Base-by-base conservation (phyloP, 2,888 invertebrate species). In the Orthonevra nobilis region DNA sequence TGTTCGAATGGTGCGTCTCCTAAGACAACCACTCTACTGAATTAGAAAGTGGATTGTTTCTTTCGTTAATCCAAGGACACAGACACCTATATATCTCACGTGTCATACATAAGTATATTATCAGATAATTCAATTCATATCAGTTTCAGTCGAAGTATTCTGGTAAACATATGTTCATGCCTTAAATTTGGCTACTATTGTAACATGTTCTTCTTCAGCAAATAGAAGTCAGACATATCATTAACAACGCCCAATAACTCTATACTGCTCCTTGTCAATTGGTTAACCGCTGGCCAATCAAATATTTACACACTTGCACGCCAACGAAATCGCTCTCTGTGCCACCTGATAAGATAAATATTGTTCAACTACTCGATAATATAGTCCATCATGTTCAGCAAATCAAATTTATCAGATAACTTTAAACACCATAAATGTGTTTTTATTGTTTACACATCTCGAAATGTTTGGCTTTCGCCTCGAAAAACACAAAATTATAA, bases 281-380 rank as follows among this genome's bases (percentile, higher is more conserved):
- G 12, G 40, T 7, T 23, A 56, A 23, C 58, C 50, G 42, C 61
- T 61, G 23, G 19, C 68, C 52, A 60, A 75, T 75, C 38, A 70
- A 50, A 64, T 44, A 30, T 52, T 70, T 64, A 70, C 15, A 36
- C 36, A 46, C 6, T 9, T 9, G 20, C 42, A 14, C 38, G 17
- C 10, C 36, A n/a, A 19, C 30, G 9, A 2, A 10, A n/a, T 17
- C 12, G 15, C 15, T 14, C 12, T 23, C 19, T 2, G 12, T 17
- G 56, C 2, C 44, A 46, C 52, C 77, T 48, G 64, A 66, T 48
- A 46, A 79, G 46, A 54, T 61, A 72, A 72, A 66, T 28, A 54
- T n/a, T n/a, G 3, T 40, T 56, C 40, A 28, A 48, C 17, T 40
- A 7, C 15, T 54, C 12, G 2, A 20, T 36, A 32, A 26, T 17